Conservation (phyloP, 2,888 invertebrate species). For the Amphimallon solstitiale region DNA sequence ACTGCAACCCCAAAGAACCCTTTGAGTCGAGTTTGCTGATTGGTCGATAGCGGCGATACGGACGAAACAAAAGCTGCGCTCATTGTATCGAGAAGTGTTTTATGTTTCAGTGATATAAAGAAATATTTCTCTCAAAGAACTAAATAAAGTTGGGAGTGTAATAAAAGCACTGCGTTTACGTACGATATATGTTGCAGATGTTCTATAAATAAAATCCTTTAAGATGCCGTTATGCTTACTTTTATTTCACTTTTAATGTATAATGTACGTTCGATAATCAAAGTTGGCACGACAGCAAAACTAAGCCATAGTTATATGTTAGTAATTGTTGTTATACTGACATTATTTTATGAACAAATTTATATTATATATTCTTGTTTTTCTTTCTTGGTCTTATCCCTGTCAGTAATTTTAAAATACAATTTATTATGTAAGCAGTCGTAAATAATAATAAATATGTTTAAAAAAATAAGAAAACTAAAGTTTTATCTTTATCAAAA, state of each 20-base stretch:
- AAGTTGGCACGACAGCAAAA: no score
- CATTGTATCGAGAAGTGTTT: constrained; percentile 55
- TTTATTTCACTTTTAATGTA: not conserved
- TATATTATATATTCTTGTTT: no score
- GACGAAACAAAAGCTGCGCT: constrained; percentile 55
- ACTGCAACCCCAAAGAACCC: constrained; percentile 54
- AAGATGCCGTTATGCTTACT: constrained; percentile 11
- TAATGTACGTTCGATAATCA: not conserved
- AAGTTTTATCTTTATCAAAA: no score
- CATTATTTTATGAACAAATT: no score
- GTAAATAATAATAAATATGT: no score
- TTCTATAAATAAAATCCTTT: constrained; percentile 10
- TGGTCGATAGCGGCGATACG: constrained; percentile 53
- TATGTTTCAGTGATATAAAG: constrained; percentile 45
- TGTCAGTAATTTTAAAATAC: no score
- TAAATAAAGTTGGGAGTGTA: constrained; percentile 1
- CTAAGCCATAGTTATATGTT: no score
- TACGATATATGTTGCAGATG: constrained; percentile 23
- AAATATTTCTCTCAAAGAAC: constrained; percentile 27
- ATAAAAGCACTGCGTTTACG: constrained; percentile 8
- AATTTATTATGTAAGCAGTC: no score
- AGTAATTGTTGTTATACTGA: no score
- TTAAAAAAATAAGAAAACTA: no score
- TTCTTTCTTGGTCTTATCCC: no score
- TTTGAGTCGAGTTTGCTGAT: constrained; percentile 56